Percentiles rank a stretch among this genome's conserved stretches.
Conservation (phyloP, 2,797 vertebrate species). For the Cottoperca gobio region DNA sequence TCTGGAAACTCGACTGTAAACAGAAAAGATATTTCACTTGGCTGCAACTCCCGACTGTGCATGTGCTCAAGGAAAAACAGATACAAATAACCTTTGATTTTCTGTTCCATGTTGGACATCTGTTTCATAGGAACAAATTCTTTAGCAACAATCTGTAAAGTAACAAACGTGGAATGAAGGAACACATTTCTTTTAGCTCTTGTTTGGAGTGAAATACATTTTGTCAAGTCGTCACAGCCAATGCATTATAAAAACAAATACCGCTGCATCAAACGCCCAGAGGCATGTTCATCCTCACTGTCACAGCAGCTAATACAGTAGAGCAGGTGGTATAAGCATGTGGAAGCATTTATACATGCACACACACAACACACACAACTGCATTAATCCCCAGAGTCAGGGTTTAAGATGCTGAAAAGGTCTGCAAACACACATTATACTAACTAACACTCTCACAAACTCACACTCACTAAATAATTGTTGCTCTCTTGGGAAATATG, state of each 20-base stretch:
- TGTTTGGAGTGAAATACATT: background rate
- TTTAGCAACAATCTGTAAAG: slow-evolving; percentile 4
- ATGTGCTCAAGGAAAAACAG: slow-evolving; percentile 40
- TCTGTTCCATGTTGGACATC: slow-evolving; percentile 36
- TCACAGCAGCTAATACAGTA: slow-evolving; percentile 30
- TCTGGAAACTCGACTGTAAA: slow-evolving; percentile 26
- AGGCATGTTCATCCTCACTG: slow-evolving; percentile 29
- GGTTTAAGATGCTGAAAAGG: slow-evolving; percentile 26
- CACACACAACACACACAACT: slow-evolving; percentile 12
- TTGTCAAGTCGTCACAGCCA: background rate
- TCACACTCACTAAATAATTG: slow-evolving; percentile 41
- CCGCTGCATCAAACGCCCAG: background rate
- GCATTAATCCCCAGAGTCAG: slow-evolving; percentile 41
- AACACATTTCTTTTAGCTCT: background rate
- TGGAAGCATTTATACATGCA: slow-evolving; percentile 64
- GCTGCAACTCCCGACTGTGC: slow-evolving; percentile 24
- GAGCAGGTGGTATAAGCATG: slow-evolving; percentile 58
- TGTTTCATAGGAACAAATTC: slow-evolving; percentile 40
- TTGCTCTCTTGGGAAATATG: slow-evolving; percentile 62
- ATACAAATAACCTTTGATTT: slow-evolving; percentile 44
- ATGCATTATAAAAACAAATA: background rate
- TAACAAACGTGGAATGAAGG: slow-evolving; percentile 2
- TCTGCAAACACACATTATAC: slow-evolving; percentile 29
- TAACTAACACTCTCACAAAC: slow-evolving; percentile 19
- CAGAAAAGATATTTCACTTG: slow-evolving; percentile 56